Percentiles rank a stretch among this genome's conserved stretches.
Evolutionary conservation across 37 sponge, comb jelly and placozoan genomes (phyloP).

Genomic region (Cladorhizidae sp.): DNA sequence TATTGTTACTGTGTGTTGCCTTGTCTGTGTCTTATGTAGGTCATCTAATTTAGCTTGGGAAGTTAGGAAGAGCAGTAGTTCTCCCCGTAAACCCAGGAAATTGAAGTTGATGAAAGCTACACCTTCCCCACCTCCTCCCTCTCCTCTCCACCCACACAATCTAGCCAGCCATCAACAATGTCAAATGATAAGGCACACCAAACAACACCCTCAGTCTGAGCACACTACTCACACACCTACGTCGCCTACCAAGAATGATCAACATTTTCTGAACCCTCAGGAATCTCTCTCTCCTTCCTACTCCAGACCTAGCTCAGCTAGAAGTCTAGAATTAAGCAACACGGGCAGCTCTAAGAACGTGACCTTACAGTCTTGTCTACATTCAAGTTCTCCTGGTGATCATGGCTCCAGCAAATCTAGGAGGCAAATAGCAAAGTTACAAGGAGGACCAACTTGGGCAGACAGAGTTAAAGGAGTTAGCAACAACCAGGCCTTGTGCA

Average conservation of each 20-base stretch:
- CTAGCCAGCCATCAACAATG: neutral
- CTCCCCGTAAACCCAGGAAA: constrained; percentile 20
- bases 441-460: constrained; percentile 49
- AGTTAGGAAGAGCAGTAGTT: constrained; percentile 55
- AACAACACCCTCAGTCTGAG: neutral
- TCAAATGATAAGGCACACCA: neutral
- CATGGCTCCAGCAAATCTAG: neutral
- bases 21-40: constrained; percentile 14
- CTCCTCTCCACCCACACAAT: neutral
- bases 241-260: neutral
- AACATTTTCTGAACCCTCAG: neutral
- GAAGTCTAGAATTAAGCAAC: constrained; percentile 7
- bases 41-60: constrained; percentile 76
- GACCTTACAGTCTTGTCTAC: neutral
- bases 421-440: neutral
- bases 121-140: constrained; percentile 10
- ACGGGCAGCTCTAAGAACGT: neutral
- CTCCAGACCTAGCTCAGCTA: neutral
- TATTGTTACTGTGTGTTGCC: neutral
- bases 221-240: neutral
- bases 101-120: neutral
- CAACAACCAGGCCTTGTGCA: neutral
- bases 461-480: constrained; percentile 56
- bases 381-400: neutral
- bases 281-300: constrained; percentile 1